Conservation (phyloP, 2,888 invertebrate genomes). For the Dichetophora obliterata region DNA sequence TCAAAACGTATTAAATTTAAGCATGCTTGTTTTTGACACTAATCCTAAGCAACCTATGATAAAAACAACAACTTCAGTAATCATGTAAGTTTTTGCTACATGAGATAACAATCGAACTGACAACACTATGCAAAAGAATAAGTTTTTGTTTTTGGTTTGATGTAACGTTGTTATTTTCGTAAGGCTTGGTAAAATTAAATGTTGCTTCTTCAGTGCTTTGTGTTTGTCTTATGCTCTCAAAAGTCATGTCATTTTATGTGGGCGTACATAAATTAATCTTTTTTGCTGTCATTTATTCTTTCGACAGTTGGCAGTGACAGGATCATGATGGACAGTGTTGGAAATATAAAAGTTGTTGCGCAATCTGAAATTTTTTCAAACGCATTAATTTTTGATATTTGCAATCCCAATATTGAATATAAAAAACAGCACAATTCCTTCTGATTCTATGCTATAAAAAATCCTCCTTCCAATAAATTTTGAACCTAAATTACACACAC, state of each 20-base stretch:
- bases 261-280: background rate
- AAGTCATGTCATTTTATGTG: background rate
- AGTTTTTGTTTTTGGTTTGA: background rate
- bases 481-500: no score
- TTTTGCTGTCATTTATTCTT: background rate
- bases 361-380: no score
- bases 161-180: background rate
- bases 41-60: background rate
- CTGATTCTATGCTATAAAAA: no score
- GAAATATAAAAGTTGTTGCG: no score
- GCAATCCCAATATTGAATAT: no score
- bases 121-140: background rate
- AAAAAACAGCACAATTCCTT: no score
- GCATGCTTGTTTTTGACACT: slow-evolving; percentile 6
- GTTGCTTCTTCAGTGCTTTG: background rate
- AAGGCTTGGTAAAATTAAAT: background rate
- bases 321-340: no score
- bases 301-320: background rate
- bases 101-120: background rate
- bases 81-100: background rate
- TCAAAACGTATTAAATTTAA: background rate
- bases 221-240: background rate
- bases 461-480: no score
- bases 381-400: no score
- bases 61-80: background rate